Conservation (phyloP, 2,888 invertebrate species). For the Dicyrtomina minuta region DNA sequence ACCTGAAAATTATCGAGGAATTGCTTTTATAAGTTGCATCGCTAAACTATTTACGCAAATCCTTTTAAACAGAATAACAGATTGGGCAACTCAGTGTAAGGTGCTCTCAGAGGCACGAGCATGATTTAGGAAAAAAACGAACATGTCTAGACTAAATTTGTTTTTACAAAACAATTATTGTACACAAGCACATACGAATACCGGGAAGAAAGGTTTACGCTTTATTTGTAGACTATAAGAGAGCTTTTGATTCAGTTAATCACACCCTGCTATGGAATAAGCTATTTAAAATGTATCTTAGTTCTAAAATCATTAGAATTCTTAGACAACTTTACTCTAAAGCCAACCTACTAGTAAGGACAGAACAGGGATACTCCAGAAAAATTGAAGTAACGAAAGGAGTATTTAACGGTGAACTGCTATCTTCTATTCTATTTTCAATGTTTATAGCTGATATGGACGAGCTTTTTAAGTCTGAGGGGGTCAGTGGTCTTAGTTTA, state of each 20-base stretch:
- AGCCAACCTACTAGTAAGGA: too few relatives aligned
- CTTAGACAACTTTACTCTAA: too few relatives aligned
- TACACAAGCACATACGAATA: neutral
- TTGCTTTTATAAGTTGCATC: neutral
- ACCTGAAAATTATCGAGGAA: slow-evolving; percentile 4
- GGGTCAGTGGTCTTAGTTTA: too few relatives aligned
- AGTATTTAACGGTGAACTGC: too few relatives aligned
- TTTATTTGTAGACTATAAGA: slow-evolving; percentile 2
- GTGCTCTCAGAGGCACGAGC: slow-evolving; percentile 12
- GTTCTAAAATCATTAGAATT: neutral
- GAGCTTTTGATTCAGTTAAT: neutral
- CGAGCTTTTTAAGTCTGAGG: too few relatives aligned
- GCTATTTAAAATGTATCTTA: neutral
- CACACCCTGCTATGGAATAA: neutral
- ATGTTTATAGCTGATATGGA: too few relatives aligned
- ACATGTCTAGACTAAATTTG: slow-evolving; percentile 10
- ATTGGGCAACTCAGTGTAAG: neutral
- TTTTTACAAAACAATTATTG: too few relatives aligned
- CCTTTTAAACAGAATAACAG: neutral
- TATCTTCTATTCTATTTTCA: too few relatives aligned
- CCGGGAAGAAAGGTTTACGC: neutral
- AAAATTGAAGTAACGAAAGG: too few relatives aligned
- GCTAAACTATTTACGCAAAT: neutral
- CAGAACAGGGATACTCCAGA: too few relatives aligned
- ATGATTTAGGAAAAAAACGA: slow-evolving; percentile 12